Base-by-base conservation (phyloP, 2,888 invertebrate species). In the Eledona agricola region DNA sequence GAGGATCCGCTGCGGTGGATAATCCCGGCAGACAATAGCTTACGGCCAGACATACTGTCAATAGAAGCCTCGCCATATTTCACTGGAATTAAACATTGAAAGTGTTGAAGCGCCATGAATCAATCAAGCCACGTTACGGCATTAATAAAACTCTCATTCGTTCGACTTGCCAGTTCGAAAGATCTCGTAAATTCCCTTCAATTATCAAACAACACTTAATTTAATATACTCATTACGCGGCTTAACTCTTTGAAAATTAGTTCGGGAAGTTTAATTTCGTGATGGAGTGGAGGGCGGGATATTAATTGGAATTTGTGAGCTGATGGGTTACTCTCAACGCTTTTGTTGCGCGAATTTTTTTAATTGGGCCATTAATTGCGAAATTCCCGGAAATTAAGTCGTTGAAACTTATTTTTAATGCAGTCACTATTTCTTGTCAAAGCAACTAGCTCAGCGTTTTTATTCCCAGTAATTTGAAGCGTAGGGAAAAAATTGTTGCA, bases 1-100 rank as follows among this genome's bases (percentile, higher is more conserved):
- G 61, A 9, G 63, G 59, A 58, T 68, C 57, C 40, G 60, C 55
- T 9, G 64, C 63, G 13, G 54, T 43, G 45, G 58, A 49, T 43
- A 59, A 45, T 47, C 57, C 59, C 40, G 52, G 37, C 54, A 59
- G 51, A 51, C 57, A 62, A 45, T 50, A 55, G 55, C 51, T 55
- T 28, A 63, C 31, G 46, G 53, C 54, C 40, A 58, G 55, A 55
- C 59, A 63, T 32, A 54, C 38, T 28, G 55, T 40, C 32, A 58
- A 29, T 50, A 45, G 17, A 29, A 55, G 12, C 40, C 37, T 42
- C 17, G 22, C 52, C 59, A 60, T 60, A 46, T 47, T 59, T 51
- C 46, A 49, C 57, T 57, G 45, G 11, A 58, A 58, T 45, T 45
- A 45, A 45, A 28, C 7, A 31, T 15, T 31, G 25, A 25, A 38